Conservation (phyloP, 2,797 vertebrate species). For the Takifugu rubripes region DNA sequence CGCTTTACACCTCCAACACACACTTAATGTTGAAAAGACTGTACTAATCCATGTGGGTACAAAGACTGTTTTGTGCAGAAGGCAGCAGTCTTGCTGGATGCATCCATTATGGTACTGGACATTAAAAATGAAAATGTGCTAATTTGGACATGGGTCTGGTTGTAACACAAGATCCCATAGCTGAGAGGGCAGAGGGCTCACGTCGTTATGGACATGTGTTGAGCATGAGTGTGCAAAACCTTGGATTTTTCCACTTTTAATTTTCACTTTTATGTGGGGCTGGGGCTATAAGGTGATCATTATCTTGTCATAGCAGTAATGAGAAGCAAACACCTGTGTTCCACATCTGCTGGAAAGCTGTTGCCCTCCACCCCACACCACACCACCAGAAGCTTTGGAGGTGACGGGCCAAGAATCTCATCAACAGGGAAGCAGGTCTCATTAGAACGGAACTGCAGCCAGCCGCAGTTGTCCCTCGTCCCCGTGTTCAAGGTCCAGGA, state of each 20-base stretch:
- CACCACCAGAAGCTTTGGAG: slow-evolving; percentile 46
- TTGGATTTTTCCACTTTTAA: slow-evolving; percentile 5
- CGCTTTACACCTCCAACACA: not conserved
- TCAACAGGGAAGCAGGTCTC: slow-evolving; percentile 50
- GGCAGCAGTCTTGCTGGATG: slow-evolving; percentile 8
- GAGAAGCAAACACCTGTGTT: slow-evolving; percentile 70
- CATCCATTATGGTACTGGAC: slow-evolving; percentile 34
- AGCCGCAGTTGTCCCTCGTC: slow-evolving; percentile 35
- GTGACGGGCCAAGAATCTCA: slow-evolving; percentile 49
- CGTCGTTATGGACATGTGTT: not conserved
- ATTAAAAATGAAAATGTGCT: slow-evolving; percentile 21
- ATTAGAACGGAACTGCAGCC: slow-evolving; percentile 35
- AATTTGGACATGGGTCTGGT: too few species aligned
- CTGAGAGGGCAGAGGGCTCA: not conserved
- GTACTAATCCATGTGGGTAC: slow-evolving; percentile 14
- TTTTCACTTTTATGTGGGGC: slow-evolving; percentile 2
- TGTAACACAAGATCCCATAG: too few species aligned
- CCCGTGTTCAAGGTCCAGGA: slow-evolving; percentile 13
- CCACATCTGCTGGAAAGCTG: slow-evolving; percentile 66
- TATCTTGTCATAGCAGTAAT: slow-evolving; percentile 45
- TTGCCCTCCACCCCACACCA: slow-evolving; percentile 41
- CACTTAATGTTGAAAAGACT: slow-evolving; percentile 6
- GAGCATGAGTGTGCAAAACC: slow-evolving; percentile 2
- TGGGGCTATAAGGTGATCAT: slow-evolving; percentile 60
- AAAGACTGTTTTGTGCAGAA: not conserved